phyloP scores from a whole-genome alignment of 2,113 vertebrate species.

The Tylochromis polylepis region DNA sequence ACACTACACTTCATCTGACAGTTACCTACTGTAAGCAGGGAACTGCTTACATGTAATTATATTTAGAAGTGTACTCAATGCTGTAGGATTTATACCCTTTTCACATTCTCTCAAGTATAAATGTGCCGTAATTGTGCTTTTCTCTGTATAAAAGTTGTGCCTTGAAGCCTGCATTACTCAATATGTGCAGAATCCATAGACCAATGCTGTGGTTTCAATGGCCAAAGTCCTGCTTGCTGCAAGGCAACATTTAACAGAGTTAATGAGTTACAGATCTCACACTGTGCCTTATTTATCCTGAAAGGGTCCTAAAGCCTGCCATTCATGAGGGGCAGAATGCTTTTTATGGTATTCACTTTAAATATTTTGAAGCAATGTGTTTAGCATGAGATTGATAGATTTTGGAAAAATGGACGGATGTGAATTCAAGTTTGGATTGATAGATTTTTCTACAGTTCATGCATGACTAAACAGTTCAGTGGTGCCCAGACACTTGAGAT shows the following conservation, averaged over 20 bases:
- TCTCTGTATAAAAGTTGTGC: background rate
- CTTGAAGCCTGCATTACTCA: background rate
- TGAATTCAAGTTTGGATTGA: background rate
- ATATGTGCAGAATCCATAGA: background rate
- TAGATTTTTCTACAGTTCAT: background rate
- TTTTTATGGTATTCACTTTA: background rate
- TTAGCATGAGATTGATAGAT: background rate
- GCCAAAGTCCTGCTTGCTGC: constrained; percentile 59
- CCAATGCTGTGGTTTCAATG: background rate
- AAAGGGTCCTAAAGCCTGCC: background rate
- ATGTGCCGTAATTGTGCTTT: background rate
- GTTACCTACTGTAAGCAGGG: background rate
- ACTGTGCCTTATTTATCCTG: constrained; percentile 5
- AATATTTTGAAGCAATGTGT: background rate
- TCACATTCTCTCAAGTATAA: background rate
- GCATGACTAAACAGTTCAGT: background rate
- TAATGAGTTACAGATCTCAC: constrained; percentile 64
- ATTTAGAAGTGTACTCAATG: constrained; percentile 13
- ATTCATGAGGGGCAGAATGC: background rate
- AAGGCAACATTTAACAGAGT: constrained; percentile 40
- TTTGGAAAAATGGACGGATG: background rate
- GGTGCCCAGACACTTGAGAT: background rate
- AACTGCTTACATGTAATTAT: constrained; percentile 31
- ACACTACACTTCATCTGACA: background rate
- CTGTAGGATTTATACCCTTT: background rate